Evolutionary conservation across 2,113 vertebrate species (phyloP).

Genomic region (Psammodynastes pulverulentus): DNA sequence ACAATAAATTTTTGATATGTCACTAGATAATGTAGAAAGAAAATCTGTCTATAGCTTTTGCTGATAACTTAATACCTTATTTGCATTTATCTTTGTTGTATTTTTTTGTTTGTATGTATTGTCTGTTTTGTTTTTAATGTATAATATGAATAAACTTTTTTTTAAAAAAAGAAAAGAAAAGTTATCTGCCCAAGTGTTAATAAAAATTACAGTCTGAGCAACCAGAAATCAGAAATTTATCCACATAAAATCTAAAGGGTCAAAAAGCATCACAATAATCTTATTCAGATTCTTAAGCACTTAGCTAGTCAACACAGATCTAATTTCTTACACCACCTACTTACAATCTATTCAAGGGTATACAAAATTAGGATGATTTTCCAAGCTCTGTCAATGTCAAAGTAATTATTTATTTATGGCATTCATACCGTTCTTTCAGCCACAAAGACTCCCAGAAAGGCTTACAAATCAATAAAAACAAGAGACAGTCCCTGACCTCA

Average conservation of each 20-base stretch:
- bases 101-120: no score
- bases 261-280: neutral
- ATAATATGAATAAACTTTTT: no score
- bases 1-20: no score
- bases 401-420: neutral
- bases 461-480: slow-evolving; percentile 1
- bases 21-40: no score
- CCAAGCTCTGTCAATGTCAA: neutral
- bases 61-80: no score
- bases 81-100: no score
- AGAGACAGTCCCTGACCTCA: neutral
- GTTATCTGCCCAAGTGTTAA: neutral
- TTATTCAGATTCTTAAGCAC: neutral
- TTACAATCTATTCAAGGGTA: neutral
- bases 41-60: no score
- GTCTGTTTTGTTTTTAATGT: no score
- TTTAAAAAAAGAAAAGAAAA: no score
- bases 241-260: neutral
- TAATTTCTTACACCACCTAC: neutral
- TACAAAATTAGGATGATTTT: neutral
- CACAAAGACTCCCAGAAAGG: neutral
- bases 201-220: neutral
- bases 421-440: neutral
- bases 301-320: neutral
- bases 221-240: neutral